Conservation (phyloP, 2,888 invertebrate species). For the Agelastica alni region DNA sequence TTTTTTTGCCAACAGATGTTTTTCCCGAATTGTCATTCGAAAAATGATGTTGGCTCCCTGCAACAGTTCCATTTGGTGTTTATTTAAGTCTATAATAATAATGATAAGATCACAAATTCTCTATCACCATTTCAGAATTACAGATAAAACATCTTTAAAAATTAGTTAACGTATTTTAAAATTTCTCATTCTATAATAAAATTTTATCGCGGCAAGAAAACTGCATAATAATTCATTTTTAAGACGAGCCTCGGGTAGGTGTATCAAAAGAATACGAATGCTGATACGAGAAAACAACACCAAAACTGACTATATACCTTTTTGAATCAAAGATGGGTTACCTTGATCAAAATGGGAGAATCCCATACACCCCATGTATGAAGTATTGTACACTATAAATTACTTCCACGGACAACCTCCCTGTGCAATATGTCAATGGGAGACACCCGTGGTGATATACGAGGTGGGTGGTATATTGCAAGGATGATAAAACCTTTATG, state of each 20-base stretch:
- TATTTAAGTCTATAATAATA: no score
- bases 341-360: constrained; percentile 17
- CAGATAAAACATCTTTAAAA: no score
- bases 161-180: no score
- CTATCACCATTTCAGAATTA: no score
- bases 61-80: no score
- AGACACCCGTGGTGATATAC: constrained; percentile 52
- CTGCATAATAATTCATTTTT: constrained; percentile 51
- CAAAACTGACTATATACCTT: constrained; percentile 40
- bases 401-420: constrained; percentile 45
- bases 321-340: constrained; percentile 35
- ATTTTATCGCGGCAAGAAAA: constrained; percentile 48
- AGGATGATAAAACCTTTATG: no score
- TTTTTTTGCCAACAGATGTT: no score
- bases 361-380: constrained; percentile 45
- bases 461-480: constrained; percentile 47
- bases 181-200: no score
- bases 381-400: constrained; percentile 47
- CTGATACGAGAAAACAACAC: constrained; percentile 25
- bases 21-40: no score
- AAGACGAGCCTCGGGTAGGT: constrained; percentile 51
- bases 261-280: constrained; percentile 48
- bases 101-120: no score
- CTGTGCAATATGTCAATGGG: constrained; percentile 55
- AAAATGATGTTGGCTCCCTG: no score